Base-by-base conservation (phyloP, 1,140 invertebrate genomes). In the Forficula auricularia region DNA sequence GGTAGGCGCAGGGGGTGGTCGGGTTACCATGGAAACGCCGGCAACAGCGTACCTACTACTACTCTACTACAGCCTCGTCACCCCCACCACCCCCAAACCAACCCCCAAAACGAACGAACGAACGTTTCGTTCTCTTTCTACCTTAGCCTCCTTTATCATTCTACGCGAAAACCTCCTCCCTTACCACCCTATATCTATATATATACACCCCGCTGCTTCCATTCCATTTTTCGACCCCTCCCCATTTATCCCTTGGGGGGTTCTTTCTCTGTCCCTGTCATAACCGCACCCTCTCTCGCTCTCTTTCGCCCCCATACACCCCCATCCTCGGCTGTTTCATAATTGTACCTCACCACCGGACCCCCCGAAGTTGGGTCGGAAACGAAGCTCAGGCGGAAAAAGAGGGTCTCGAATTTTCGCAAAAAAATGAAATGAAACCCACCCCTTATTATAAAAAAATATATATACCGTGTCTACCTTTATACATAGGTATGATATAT, bases 271-370 rank as follows among this genome's bases (percentile, higher is more conserved):
- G 22, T 27, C 22, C 22, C 22, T 27, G 22, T 27, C 22, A 27
- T 27, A 27, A 37, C 35, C 35, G 14, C 35, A 38, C 18, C 37
- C 37, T 19, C 7, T 18, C 14, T 20, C 16, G 10, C 16, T 38
- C 16, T 15, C 20, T 38, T 16, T 38, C 20, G 10, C 37, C 12
- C 20, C 37, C n/a, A 12, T n/a, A 13, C n/a, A 19, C 37, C 14
- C n/a, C 37, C 16, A 16, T 36, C 14, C 14, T 36, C 18, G 18
- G 18, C 20, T 38, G 18, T 38, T 38, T 38, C 37, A 20, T 20
- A 38, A 38, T 38, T 20, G 18, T 38, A 18, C 20, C 20, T 38
- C 37, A 20, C 37, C 20, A 19, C 20, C 37, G 37, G 37, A 38
- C 37, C 37, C 37, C 14, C 37, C 37, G 10, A 27, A 27, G 37